Percentiles rank a stretch among this genome's conserved stretches.
phyloP scores from a whole-genome alignment of 2,797 vertebrate species.

The Manis pentadactyla region DNA sequence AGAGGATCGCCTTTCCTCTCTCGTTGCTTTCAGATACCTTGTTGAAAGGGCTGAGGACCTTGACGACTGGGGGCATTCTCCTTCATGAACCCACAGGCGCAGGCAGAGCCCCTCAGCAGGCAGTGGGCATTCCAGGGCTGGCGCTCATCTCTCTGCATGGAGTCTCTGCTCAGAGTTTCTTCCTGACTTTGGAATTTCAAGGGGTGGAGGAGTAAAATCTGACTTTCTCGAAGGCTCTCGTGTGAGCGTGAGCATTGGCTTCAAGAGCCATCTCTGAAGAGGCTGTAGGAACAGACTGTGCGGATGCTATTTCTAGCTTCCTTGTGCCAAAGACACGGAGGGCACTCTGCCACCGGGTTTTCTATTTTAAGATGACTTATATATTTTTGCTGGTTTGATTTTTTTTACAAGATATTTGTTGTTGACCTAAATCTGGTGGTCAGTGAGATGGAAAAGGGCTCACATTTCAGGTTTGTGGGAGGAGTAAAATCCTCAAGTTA shows the following conservation, averaged over 20 bases:
- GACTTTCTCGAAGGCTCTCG: conserved; percentile 28
- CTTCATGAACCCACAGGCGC: not conserved
- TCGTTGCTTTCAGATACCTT: not conserved
- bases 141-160: not conserved
- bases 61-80: not conserved
- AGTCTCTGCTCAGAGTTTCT: conserved; percentile 52
- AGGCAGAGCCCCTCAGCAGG: not conserved
- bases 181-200: conserved; percentile 31
- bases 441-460: not conserved
- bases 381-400: not conserved
- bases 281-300: conserved; percentile 59
- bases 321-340: conserved; percentile 24
- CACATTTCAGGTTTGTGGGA: not conserved
- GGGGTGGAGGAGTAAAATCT: conserved; percentile 55
- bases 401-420: not conserved
- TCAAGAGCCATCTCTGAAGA: conserved; percentile 54
- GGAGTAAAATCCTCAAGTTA: not conserved
- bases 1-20: not conserved
- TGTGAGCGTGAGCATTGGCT: conserved; percentile 63
- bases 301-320: conserved; percentile 52
- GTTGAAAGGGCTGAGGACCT: not conserved
- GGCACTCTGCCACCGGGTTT: conserved; percentile 40
- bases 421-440: not conserved
- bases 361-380: conserved; percentile 50
- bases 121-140: not conserved